These are phyloP conservation scores for Pinctada fucata DNA, from an alignment of 2,888 invertebrate species.

Conservation along the genomic window DNA sequence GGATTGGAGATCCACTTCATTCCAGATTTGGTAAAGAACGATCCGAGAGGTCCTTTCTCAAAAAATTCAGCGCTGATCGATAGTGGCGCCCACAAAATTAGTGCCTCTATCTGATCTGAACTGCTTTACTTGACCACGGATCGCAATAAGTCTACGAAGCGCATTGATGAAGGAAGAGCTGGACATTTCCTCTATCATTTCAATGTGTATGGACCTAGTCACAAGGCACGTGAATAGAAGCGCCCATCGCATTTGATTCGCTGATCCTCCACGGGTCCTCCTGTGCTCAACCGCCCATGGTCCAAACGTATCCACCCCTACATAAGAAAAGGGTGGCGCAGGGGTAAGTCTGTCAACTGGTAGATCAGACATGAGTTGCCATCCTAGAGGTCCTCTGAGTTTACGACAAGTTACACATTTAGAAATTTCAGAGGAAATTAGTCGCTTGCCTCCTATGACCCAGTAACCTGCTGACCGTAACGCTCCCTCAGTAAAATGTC, in stretches of 20 bases:
- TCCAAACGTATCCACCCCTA: slow-evolving; percentile 12
- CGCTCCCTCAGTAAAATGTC: slow-evolving; percentile 20
- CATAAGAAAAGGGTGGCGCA: slow-evolving; percentile 16
- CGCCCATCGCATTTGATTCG: slow-evolving; percentile 35
- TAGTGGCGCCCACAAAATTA: slow-evolving; percentile 28
- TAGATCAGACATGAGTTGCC: slow-evolving; percentile 41
- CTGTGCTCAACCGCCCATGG: slow-evolving; percentile 16
- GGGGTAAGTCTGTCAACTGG: slow-evolving; percentile 24
- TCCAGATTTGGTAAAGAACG: no score
- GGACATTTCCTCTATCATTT: slow-evolving; percentile 23
- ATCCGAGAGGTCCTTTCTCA: no score
- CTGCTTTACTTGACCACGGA: slow-evolving; percentile 5
- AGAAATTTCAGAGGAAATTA: slow-evolving; percentile 7
- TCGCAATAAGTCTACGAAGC: neutral
- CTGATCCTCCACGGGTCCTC: slow-evolving; percentile 21
- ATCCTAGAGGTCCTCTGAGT: neutral
- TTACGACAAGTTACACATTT: slow-evolving; percentile 36
- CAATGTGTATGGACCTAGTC: slow-evolving; percentile 37
- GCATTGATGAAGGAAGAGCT: neutral
- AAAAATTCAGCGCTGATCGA: no score
- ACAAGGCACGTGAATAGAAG: slow-evolving; percentile 37
- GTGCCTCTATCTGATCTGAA: slow-evolving; percentile 31
- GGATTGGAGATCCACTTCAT: no score
- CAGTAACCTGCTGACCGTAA: slow-evolving; percentile 19
- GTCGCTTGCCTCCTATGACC: slow-evolving; percentile 24